These are phyloP conservation scores for Cochlearius cochlearius DNA, from an alignment of 2,113 vertebrate species.

Conservation along the genomic window DNA sequence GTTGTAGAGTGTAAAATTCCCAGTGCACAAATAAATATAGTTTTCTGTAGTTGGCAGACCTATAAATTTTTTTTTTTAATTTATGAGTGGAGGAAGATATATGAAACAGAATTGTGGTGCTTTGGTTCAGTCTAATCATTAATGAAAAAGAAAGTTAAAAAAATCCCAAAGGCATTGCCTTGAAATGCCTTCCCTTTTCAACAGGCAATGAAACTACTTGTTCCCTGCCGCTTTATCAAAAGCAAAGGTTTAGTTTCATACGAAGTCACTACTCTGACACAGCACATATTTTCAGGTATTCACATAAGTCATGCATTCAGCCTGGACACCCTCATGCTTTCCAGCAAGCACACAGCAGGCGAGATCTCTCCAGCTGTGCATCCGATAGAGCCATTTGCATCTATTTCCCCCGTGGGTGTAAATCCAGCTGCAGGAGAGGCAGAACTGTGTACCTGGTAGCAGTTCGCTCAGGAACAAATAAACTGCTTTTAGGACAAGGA, in stretches of 20 bases:
- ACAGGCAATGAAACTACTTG: background rate
- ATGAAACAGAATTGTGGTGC: background rate
- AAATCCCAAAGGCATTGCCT: background rate
- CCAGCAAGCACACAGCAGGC: background rate
- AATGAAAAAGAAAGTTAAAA: background rate
- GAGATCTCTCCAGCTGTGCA: background rate
- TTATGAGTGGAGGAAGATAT: background rate
- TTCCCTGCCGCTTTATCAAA: background rate
- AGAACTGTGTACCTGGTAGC: background rate
- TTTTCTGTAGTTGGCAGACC: background rate
- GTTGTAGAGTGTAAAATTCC: background rate
- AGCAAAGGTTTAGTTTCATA: background rate
- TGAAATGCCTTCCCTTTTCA: background rate
- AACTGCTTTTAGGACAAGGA: background rate
- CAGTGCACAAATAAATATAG: background rate
- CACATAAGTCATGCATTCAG: background rate
- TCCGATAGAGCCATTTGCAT: background rate
- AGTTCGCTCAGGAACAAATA: background rate
- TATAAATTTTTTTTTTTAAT: background rate
- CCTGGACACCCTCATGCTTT: background rate
- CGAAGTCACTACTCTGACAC: background rate
- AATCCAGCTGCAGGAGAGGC: background rate
- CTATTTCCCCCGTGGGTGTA: background rate
- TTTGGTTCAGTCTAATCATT: background rate
- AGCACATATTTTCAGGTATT: fast-evolving